Evolutionary conservation across 2,888 invertebrate genomes (phyloP).

Genomic region (Villa cingulata): DNA sequence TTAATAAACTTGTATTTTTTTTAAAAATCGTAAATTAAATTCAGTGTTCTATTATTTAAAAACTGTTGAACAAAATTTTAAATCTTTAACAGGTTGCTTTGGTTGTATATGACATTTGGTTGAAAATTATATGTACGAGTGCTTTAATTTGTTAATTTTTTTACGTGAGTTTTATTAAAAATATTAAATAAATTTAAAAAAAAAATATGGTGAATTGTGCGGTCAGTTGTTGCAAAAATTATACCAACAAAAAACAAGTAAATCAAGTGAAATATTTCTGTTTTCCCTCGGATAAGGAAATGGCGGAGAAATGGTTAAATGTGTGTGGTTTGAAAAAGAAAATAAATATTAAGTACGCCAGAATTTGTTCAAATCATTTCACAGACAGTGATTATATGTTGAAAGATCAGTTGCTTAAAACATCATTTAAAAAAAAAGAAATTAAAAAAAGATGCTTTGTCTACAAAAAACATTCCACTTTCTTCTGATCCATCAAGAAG

Average conservation of each 20-base stretch:
- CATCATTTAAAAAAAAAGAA: not conserved
- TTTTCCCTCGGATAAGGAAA: not conserved
- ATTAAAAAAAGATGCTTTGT: not conserved
- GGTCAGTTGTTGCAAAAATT: not conserved
- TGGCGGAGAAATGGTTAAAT: not conserved
- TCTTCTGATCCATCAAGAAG: not conserved
- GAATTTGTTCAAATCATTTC: constrained; percentile 1
- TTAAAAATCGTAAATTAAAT: no score
- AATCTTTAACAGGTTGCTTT: no score
- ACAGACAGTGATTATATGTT: not conserved
- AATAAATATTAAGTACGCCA: not conserved
- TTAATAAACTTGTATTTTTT: no score
- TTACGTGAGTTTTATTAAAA: no score
- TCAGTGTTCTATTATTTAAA: no score
- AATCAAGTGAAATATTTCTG: no score
- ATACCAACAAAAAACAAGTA: not conserved
- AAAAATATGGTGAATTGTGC: constrained; percentile 1
- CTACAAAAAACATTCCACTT: not conserved
- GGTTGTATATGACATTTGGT: no score
- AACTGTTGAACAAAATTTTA: no score
- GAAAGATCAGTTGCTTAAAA: not conserved
- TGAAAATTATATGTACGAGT: no score
- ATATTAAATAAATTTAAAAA: not conserved
- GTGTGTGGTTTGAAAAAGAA: not conserved
- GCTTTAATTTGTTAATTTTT: no score